phyloP scores from a whole-genome alignment of 2,797 vertebrate species.

The Melanotaenia pygmaea region DNA sequence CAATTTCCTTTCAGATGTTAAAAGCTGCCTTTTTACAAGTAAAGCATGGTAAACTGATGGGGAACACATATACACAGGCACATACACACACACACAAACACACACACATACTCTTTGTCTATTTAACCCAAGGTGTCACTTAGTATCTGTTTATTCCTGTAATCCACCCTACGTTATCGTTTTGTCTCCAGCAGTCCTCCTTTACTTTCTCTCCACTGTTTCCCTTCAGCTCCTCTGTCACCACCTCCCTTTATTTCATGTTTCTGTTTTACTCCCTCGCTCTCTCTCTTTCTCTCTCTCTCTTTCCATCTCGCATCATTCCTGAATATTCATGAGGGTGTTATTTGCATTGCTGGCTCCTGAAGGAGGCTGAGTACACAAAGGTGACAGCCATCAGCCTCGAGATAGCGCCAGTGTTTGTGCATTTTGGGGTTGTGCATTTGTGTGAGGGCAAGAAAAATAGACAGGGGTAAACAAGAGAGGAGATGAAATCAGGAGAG shows the following conservation, averaged over 20 bases:
- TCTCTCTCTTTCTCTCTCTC: slow-evolving; percentile 37
- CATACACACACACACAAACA: not conserved
- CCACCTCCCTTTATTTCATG: slow-evolving; percentile 36
- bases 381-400: slow-evolving; percentile 77
- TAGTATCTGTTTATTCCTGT: slow-evolving; percentile 54
- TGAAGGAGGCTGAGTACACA: slow-evolving; percentile 68
- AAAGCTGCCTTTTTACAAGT: not conserved
- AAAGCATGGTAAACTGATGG: slow-evolving; percentile 25
- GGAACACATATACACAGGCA: not conserved
- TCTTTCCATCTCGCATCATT: slow-evolving; percentile 42
- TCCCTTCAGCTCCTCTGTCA: slow-evolving; percentile 57
- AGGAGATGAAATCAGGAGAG: slow-evolving; percentile 33
- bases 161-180: slow-evolving; percentile 59
- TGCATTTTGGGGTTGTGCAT: slow-evolving; percentile 47
- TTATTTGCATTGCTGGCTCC: slow-evolving; percentile 17
- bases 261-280: slow-evolving; percentile 25
- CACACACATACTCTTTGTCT: slow-evolving; percentile 18
- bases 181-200: slow-evolving; percentile 42
- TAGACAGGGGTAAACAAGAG: slow-evolving; percentile 35
- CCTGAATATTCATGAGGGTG: slow-evolving; percentile 66
- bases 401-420: slow-evolving; percentile 59
- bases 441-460: slow-evolving; percentile 47
- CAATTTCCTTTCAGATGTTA: not conserved
- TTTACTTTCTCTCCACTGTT: slow-evolving; percentile 36
- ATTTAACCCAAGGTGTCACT: slow-evolving; percentile 41